These are phyloP conservation scores for Caerostris darwini DNA, from an alignment of 1,140 invertebrate species.

Conservation along the genomic window DNA sequence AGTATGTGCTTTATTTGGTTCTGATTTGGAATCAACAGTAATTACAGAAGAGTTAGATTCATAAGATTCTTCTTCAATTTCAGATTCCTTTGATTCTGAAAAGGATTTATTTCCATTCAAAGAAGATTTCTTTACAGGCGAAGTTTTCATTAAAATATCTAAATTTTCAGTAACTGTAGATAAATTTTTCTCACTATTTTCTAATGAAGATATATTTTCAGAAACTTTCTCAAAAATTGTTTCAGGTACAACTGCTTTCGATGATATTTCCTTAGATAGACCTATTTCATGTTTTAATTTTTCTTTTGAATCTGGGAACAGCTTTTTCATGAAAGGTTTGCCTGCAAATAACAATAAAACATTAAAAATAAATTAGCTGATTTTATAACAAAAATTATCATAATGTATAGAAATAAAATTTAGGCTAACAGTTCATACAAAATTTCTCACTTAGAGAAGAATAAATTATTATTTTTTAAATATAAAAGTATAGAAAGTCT, in stretches of 20 bases:
- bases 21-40: conserved; percentile 35
- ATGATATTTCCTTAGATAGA: neutral
- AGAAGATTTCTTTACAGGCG: neutral
- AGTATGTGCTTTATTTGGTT: neutral
- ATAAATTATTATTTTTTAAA: too few relatives aligned
- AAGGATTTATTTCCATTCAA: neutral
- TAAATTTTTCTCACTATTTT: neutral
- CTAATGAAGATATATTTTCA: neutral
- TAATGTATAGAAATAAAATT: too few relatives aligned
- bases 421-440: too few relatives aligned
- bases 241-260: neutral
- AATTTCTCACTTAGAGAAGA: too few relatives aligned
- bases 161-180: neutral
- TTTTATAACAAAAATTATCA: too few relatives aligned
- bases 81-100: conserved; percentile 18
- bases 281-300: neutral
- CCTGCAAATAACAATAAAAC: neutral
- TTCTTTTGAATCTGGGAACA: conserved; percentile 30
- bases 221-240: neutral
- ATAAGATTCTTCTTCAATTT: conserved; percentile 64
- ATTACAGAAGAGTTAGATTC: conserved; percentile 15
- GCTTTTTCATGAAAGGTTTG: conserved; percentile 11
- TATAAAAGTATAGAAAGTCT: too few relatives aligned
- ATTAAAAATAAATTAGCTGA: neutral
- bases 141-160: neutral